These are phyloP conservation scores for Porites lutea DNA, from an alignment of 64 coral and sea anemone species.

Conservation along the genomic window DNA sequence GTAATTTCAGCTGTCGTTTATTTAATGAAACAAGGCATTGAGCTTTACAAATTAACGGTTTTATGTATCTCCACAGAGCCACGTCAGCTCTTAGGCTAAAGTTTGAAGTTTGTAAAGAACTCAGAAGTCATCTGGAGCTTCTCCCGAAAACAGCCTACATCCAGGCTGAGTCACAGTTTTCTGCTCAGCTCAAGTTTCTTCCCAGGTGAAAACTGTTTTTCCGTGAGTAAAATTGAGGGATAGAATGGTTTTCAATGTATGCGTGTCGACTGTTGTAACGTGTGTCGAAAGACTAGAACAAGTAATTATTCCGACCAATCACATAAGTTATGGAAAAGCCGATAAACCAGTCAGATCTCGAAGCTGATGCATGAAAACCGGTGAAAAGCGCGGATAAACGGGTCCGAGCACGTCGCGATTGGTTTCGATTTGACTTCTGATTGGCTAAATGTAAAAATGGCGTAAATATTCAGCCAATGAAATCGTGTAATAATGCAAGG, in stretches of 20 bases:
- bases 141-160: slow-evolving; percentile 98
- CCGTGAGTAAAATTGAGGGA: background rate
- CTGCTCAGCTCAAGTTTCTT: slow-evolving; percentile 97
- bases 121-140: slow-evolving; percentile 92
- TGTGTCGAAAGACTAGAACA: too few species aligned
- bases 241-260: background rate
- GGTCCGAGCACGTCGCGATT: too few species aligned
- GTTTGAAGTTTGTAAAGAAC: slow-evolving; percentile 99
- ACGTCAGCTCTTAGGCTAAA: slow-evolving; percentile 94
- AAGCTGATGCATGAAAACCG: too few species aligned
- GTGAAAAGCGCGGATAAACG: too few species aligned
- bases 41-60: background rate
- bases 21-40: background rate
- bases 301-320: too few species aligned
- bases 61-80: slow-evolving; percentile 62
- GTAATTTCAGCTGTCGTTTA: background rate
- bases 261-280: too few species aligned
- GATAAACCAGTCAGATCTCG: too few species aligned
- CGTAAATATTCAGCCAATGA: too few species aligned
- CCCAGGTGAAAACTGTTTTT: slow-evolving; percentile 62
- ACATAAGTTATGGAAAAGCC: too few species aligned
- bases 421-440: too few species aligned
- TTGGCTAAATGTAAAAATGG: too few species aligned
- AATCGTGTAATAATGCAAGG: too few species aligned
- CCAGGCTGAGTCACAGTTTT: slow-evolving; percentile 97